These are phyloP conservation scores for Drosophila equinoxialis DNA, from an alignment of 1,140 invertebrate genomes.

Conservation along the genomic window DNA sequence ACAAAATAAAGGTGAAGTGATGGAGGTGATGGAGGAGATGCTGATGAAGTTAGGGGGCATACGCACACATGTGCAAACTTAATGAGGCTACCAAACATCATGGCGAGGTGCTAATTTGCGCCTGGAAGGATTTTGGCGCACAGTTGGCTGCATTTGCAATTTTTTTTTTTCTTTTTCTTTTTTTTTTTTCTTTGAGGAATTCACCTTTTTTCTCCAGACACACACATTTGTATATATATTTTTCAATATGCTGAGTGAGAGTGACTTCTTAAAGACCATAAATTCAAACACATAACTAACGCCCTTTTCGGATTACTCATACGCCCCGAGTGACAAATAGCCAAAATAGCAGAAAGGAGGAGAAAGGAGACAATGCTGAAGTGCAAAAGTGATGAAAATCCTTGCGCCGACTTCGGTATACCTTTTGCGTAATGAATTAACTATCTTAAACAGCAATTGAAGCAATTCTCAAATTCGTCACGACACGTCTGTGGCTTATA, in stretches of 20 bases:
- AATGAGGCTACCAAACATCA: conserved; percentile 40
- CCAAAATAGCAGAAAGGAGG: not conserved
- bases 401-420: too few species aligned
- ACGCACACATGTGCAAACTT: conserved; percentile 38
- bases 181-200: not conserved
- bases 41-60: not conserved
- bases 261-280: not conserved
- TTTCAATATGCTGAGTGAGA: not conserved
- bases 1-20: too few species aligned
- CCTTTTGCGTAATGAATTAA: too few species aligned
- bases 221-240: not conserved
- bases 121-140: conserved; percentile 57
- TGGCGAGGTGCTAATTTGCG: conserved; percentile 57
- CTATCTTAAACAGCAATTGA: too few species aligned
- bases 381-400: not conserved
- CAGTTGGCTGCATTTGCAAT: conserved; percentile 20
- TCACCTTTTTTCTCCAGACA: not conserved
- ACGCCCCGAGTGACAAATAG: conserved; percentile 1
- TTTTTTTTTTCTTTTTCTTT: not conserved
- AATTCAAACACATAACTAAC: not conserved
- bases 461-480: too few species aligned
- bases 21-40: not conserved
- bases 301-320: conserved; percentile 3
- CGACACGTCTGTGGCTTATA: too few species aligned
- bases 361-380: not conserved